Evolutionary conservation across 2,797 vertebrate genomes (phyloP).

Genomic region (Gastrophryne carolinensis): DNA sequence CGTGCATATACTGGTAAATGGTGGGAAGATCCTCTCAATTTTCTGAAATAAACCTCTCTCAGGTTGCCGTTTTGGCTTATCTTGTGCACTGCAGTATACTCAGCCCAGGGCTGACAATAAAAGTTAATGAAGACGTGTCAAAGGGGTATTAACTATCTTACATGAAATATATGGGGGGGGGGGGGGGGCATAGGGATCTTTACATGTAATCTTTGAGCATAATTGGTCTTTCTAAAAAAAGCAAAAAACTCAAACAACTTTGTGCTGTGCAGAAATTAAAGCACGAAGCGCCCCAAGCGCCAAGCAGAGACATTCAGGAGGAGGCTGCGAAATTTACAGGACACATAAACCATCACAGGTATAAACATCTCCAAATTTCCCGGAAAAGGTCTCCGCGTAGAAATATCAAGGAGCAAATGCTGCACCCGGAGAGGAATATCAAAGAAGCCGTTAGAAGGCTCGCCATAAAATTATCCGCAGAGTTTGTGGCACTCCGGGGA

Average conservation of each 20-base stretch:
- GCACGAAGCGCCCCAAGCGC: background rate
- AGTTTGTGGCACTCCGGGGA: constrained; percentile 42
- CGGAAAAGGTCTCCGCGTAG: background rate
- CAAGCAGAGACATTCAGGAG: background rate
- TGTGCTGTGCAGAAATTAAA: background rate
- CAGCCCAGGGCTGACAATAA: no score
- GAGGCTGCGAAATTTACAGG: background rate
- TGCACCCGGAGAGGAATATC: constrained; percentile 35
- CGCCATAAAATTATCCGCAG: constrained; percentile 42
- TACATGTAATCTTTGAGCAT: no score
- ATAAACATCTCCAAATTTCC: constrained; percentile 16
- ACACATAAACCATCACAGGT: constrained; percentile 4
- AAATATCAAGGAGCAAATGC: constrained; percentile 27
- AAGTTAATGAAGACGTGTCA: no score
- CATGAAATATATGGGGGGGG: no score
- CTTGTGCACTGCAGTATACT: no score
- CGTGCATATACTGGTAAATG: no score
- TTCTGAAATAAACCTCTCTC: no score
- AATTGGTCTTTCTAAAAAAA: no score
- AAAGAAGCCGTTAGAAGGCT: constrained; percentile 39
- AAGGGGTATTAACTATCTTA: no score
- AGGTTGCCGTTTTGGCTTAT: no score
- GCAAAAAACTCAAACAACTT: background rate
- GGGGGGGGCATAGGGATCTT: no score
- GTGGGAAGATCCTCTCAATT: no score